phyloP scores from a whole-genome alignment of 2,888 invertebrate genomes.

The Drosophila subquinaria region DNA sequence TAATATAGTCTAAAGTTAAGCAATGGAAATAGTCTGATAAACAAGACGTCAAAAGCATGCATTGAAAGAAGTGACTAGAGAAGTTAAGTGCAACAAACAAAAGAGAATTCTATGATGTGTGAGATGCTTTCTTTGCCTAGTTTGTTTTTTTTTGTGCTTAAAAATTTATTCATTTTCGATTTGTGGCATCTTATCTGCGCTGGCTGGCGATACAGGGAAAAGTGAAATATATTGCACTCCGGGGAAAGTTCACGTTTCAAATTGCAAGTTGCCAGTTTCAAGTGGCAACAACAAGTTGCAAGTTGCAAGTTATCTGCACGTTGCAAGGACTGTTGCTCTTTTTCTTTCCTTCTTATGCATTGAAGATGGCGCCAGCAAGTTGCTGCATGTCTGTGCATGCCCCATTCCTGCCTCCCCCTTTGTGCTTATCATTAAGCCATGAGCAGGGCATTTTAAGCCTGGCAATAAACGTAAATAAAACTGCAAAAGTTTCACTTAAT shows the following conservation, averaged over 20 bases:
- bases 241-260: conserved; percentile 37
- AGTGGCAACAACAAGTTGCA: conserved; percentile 58
- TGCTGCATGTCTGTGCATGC: conserved; percentile 18
- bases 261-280: conserved; percentile 35
- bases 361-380: conserved; percentile 31
- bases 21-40: not conserved
- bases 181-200: conserved; percentile 35
- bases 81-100: not conserved
- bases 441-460: conserved; percentile 34
- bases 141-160: conserved; percentile 1
- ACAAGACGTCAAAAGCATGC: not conserved
- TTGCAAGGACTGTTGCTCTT: conserved; percentile 15
- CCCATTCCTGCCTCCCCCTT: not conserved
- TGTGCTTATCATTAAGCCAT: conserved; percentile 46
- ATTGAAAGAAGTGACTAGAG: conserved; percentile 8
- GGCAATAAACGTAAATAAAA: conserved; percentile 58
- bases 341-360: conserved; percentile 14
- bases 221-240: conserved; percentile 15
- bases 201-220: conserved; percentile 23
- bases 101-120: not conserved
- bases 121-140: not conserved
- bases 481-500: conserved; percentile 52
- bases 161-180: conserved; percentile 37
- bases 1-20: not conserved
- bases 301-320: conserved; percentile 48